Evolutionary conservation across 2,797 vertebrate species (phyloP).

Genomic region (Numenius phaeopus): DNA sequence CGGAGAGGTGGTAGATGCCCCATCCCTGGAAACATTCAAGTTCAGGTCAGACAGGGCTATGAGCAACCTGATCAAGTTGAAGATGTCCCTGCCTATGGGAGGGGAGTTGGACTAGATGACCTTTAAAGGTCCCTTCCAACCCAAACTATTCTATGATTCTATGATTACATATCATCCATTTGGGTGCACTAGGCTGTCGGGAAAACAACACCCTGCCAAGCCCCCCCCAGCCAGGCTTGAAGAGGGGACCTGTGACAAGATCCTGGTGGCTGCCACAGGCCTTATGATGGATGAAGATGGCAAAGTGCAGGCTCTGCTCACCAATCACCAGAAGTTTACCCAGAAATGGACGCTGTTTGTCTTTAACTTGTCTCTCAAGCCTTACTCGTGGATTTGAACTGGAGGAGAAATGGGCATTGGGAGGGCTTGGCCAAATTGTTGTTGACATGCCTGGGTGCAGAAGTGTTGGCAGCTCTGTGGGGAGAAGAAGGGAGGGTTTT

Average conservation of each 20-base stretch:
- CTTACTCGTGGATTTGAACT: fast-evolving
- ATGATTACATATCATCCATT: fast-evolving
- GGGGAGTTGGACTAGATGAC: fast-evolving
- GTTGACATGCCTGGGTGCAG: fast-evolving
- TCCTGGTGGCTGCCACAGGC: fast-evolving
- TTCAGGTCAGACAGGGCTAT: fast-evolving
- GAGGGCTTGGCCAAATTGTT: not conserved
- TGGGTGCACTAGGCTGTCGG: not conserved
- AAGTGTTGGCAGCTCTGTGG: not conserved
- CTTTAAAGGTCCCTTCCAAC: not conserved
- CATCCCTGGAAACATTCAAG: not conserved
- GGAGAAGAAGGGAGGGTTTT: not conserved
- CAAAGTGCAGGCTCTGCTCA: fast-evolving
- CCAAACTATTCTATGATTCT: fast-evolving
- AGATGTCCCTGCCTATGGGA: not conserved
- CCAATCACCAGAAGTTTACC: not conserved
- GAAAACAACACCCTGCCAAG: not conserved
- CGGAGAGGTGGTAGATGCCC: not conserved
- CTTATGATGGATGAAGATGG: fast-evolving
- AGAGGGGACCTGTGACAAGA: fast-evolving
- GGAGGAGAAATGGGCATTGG: not conserved
- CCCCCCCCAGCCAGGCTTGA: not conserved
- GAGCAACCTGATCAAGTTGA: fast-evolving
- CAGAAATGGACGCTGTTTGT: not conserved
- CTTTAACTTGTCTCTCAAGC: not conserved